phyloP scores from a whole-genome alignment of 2,797 vertebrate species.

The Babyrousa celebensis region DNA sequence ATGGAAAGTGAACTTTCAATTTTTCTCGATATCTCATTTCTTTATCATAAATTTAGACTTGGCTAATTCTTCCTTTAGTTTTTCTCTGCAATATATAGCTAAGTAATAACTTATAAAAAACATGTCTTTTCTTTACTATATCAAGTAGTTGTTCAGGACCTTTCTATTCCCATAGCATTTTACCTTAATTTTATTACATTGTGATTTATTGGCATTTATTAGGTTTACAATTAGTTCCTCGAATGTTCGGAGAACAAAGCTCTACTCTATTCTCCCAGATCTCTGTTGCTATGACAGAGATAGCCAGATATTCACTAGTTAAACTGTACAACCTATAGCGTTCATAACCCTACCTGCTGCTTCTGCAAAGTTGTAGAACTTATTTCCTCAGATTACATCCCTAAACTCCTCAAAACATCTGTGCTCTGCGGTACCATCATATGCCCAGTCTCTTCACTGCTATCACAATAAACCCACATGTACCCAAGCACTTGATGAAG shows the following conservation, averaged over 20 bases:
- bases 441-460: not conserved
- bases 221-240: constrained; percentile 9
- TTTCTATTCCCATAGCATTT: not conserved
- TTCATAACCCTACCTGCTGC: not conserved
- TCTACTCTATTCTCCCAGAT: not conserved
- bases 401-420: not conserved
- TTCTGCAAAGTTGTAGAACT: constrained; percentile 7
- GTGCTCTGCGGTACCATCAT: not conserved
- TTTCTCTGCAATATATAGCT: constrained; percentile 1
- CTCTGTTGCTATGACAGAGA: not conserved
- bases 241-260: not conserved
- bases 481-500: not conserved
- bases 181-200: not conserved
- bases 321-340: not conserved
- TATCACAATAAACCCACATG: not conserved
- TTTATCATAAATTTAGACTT: constrained; percentile 17
- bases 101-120: constrained; percentile 27
- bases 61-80: not conserved
- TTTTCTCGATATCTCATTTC: constrained; percentile 61
- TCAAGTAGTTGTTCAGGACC: not conserved
- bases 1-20: not conserved
- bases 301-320: not conserved
- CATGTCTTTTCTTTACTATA: not conserved
- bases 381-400: not conserved
- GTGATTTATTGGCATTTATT: not conserved